A percentile compares a stretch with the other conserved stretches of the same genome.
phyloP scores from a whole-genome alignment of 1,140 invertebrate genomes.

The Cotesia vestalis region DNA sequence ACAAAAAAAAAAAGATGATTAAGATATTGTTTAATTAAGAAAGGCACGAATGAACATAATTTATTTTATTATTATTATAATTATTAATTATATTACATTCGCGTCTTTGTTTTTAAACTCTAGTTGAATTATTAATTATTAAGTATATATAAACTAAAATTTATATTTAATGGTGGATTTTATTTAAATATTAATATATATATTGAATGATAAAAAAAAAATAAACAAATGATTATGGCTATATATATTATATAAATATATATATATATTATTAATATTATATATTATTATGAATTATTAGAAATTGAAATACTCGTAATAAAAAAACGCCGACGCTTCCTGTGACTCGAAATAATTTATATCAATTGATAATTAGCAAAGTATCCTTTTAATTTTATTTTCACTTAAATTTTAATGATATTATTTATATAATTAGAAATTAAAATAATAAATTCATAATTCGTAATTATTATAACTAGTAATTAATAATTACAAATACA shows the following conservation, averaged over 20 bases:
- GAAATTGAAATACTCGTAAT: slow-evolving; percentile 64
- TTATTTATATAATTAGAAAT: neutral
- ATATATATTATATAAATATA: slow-evolving; percentile 25
- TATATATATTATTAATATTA: slow-evolving; percentile 18
- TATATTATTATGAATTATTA: slow-evolving; percentile 48
- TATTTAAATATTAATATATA: too few relatives aligned
- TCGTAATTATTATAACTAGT: neutral
- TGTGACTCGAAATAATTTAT: slow-evolving; percentile 46
- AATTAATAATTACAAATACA: too few relatives aligned
- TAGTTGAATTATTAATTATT: neutral
- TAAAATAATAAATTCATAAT: neutral
- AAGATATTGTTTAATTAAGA: slow-evolving; percentile 3
- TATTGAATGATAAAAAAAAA: neutral
- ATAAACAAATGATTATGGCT: neutral
- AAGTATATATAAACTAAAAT: too few relatives aligned
- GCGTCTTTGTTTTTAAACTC: slow-evolving; percentile 2
- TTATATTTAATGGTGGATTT: too few relatives aligned
- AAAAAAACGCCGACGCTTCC: slow-evolving; percentile 64
- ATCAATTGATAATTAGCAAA: slow-evolving; percentile 1
- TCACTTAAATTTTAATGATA: neutral
- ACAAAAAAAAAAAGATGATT: too few relatives aligned
- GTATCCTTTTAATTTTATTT: neutral
- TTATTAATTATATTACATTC: slow-evolving; percentile 16
- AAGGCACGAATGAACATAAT: slow-evolving; percentile 10
- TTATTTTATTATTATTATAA: slow-evolving; percentile 11